Percentiles rank a stretch among this genome's conserved stretches.
phyloP scores from a whole-genome alignment of 2,888 invertebrate species.

The Conchocele bisecta region DNA sequence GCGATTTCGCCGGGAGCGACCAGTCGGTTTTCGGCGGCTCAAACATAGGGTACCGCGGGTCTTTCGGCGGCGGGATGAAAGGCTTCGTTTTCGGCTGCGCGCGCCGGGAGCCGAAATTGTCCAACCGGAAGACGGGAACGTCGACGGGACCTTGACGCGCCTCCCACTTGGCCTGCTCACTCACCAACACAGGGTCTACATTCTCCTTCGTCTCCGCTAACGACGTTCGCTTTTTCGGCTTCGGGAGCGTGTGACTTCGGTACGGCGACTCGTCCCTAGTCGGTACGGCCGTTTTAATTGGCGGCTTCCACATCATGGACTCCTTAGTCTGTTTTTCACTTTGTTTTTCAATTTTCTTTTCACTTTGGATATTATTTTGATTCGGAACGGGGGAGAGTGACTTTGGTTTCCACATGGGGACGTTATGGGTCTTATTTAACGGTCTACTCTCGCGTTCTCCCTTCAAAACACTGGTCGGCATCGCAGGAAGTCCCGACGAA shows the following conservation, averaged over 20 bases:
- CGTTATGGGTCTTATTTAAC: no score
- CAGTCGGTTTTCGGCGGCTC: constrained; percentile 34
- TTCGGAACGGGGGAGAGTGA: constrained; percentile 3
- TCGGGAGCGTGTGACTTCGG: no score
- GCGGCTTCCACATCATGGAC: constrained; percentile 45
- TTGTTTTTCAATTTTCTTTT: constrained; percentile 26
- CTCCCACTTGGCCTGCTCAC: constrained; percentile 55
- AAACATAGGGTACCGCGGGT: constrained; percentile 57
- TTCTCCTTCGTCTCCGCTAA: constrained; percentile 50
- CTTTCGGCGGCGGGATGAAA: constrained; percentile 42
- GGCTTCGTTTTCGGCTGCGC: constrained; percentile 28
- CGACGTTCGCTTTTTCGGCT: no score
- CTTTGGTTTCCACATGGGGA: no score
- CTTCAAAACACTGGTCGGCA: not conserved
- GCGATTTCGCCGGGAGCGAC: constrained; percentile 28
- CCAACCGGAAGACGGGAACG: constrained; percentile 54
- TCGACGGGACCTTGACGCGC: constrained; percentile 23
- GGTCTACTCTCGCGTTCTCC: no score
- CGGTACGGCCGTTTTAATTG: no score
- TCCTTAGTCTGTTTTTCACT: constrained; percentile 38
- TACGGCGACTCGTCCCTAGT: no score
- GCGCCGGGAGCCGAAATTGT: constrained; percentile 27
- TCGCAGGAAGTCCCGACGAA: not conserved
- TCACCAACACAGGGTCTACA: constrained; percentile 35
- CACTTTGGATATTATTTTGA: constrained; percentile 8